Conservation (phyloP, 2,888 invertebrate genomes). For the Galeruca laticollis region DNA sequence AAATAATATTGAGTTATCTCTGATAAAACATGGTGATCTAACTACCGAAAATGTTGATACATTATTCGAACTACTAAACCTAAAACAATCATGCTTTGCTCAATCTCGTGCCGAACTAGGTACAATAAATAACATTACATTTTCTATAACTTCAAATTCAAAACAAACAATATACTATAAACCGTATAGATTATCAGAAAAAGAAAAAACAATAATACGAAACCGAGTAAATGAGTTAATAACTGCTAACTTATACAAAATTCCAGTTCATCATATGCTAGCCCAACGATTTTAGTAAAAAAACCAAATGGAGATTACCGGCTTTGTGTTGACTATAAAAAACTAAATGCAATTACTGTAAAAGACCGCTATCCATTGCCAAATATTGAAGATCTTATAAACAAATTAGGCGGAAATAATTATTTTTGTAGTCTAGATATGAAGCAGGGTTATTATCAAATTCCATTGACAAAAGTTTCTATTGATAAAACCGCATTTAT, state of each 20-base stretch:
- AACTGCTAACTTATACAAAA: no score
- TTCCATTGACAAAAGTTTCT: background rate
- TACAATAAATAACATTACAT: background rate
- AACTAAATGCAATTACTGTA: background rate
- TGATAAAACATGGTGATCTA: no score
- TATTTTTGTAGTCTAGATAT: background rate
- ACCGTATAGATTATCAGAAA: no score
- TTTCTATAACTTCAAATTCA: background rate
- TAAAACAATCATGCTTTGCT: background rate
- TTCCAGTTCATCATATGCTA: no score
- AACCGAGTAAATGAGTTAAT: no score
- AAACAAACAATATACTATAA: no score
- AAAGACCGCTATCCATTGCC: background rate
- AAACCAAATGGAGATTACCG: background rate
- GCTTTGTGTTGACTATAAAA: no score
- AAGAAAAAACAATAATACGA: no score
- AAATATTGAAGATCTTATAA: conserved; percentile 2
- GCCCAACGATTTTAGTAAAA: background rate
- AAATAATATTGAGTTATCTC: no score
- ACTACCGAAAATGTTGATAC: no score
- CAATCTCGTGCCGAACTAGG: background rate
- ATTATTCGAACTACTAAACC: no score
- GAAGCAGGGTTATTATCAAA: background rate
- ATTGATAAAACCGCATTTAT: background rate
- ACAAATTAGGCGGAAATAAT: conserved; percentile 2